Base-by-base conservation (phyloP, 2,888 invertebrate species). In the Dryobotodes eremita region DNA sequence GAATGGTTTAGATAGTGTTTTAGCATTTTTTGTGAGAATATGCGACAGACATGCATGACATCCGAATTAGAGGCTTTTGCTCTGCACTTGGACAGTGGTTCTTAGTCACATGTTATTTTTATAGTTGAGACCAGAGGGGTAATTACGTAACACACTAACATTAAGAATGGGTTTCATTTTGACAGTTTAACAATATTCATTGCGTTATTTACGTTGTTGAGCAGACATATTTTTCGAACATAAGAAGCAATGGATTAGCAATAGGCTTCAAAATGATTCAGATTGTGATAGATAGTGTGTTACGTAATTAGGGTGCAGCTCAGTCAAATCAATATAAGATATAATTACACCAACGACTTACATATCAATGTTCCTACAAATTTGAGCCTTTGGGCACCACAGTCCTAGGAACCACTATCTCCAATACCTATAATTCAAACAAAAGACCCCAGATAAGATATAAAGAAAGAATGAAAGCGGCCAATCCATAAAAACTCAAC, bases 401-500 rank as follows among this genome's bases (percentile, higher is more conserved):
- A 46, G 7, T 64, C n/a, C 48, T 65, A 68, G 26, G 4, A 23
- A 78, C 8, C 17, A 11, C 36, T 50, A 48, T 23, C 36, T 7
- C 17, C 0, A 3, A 20, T 61, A 61, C 65, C 36, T 46, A 59
- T 1, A 20, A 23, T 36, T 55, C 50, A 46, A 69, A 55, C 36
- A 72, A 82, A 77, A 36, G 10, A 64, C 17, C 13, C 3, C 26
- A 68, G 53, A 59, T 42, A 72, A 73, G n/a, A 68, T n/a, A 75
- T 36, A 69, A 11, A 72, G 36, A 79, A 69, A 79, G 70, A 59
- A 66, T 77, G 85, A 69, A 77, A 82, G 70, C 65, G n/a, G 8
- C 6, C n/a, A 13, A 31, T n/a, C 6, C 53, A 59, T 55, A 75
- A 82, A 79, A 77, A 80, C 64, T 17, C n/a, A 57, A 75, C 53